Evolutionary conservation across 2,113 vertebrate genomes (phyloP).

Genomic region (Osmerus mordax): DNA sequence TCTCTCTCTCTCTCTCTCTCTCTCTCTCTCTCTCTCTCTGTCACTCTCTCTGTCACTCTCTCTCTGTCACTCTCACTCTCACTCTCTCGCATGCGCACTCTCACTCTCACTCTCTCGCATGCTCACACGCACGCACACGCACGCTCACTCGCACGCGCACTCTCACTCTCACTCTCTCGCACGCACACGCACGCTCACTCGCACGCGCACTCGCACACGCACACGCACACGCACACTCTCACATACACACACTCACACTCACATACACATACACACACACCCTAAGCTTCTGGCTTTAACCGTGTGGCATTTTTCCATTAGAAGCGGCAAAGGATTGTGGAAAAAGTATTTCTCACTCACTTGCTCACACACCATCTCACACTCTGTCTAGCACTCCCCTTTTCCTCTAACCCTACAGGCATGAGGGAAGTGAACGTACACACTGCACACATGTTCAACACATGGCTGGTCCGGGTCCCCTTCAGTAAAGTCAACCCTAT

Average conservation of each 20-base stretch:
- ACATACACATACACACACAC: background rate
- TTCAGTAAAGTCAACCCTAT: constrained; percentile 26
- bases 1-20: constrained; percentile 3
- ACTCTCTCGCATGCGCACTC: too few species aligned
- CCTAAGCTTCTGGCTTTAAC: background rate
- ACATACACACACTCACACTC: too few species aligned
- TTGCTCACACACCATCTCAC: constrained; percentile 1
- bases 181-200: background rate
- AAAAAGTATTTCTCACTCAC: background rate
- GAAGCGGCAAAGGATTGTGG: background rate
- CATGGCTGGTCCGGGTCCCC: constrained; percentile 46
- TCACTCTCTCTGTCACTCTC: too few species aligned
- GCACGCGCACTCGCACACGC: background rate
- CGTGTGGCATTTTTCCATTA: background rate
- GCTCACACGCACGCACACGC: background rate
- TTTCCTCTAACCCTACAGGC: background rate
- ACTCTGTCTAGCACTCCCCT: too few species aligned
- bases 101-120: too few species aligned
- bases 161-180: too few species aligned
- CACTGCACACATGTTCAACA: constrained; percentile 59
- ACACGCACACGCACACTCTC: background rate
- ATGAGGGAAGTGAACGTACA: background rate
- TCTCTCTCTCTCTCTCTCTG: too few species aligned
- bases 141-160: too few species aligned
- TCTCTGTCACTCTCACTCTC: too few species aligned